Evolutionary conservation across 1,140 invertebrate genomes (phyloP), one percentile per base, ranked within the genome.

Genomic region (Magallana ariakensis): DNA sequence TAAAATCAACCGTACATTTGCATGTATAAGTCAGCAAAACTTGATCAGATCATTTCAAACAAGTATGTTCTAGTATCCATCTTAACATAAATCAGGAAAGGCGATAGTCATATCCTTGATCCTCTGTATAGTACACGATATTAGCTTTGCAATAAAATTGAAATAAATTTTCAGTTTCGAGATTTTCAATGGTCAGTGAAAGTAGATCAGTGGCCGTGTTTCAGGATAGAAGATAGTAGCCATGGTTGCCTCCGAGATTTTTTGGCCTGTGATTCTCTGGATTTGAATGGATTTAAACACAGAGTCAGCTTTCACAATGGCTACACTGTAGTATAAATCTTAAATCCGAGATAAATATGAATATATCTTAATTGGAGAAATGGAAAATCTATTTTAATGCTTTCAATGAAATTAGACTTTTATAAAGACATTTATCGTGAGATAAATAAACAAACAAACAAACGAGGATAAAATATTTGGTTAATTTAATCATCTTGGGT

Each of bases 281-380:
- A 75, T 75, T 75, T 75, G 66, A 75, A 75, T 75, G 66, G 66
- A 75, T 75, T 60, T 60, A 33, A 75, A 75, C 19, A 75, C 13
- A 26, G 66, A 13, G 66, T 4, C 22, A 75, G 22, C 22, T 26
- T 75, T 75, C 66, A 75, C 66, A 75, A 16, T 26, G 33, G 33
- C 33, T 46, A 46, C 33, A 46, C 33, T 46, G 33, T 46, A 46
- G 33, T 46, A 46, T 46, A 46, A 46, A 46, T 46, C 8, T 19
- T 75, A 26, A 33, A 13, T 33, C 19, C 22, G 66, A 26, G 22
- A 46, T 46, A 46, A 46, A 46, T 46, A 46, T 46, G 5, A 46
- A 46, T 46, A 46, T 46, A 46, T 46, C 33, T 46, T 46, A 46
- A 46, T 46, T 46, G 33, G 33, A 46, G 33, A 46, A 75, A 26